A percentile compares a stretch with the other conserved stretches of the same genome.
Evolutionary conservation across 1,140 invertebrate genomes (phyloP).

Genomic region (Vollenhovia emeryi): DNA sequence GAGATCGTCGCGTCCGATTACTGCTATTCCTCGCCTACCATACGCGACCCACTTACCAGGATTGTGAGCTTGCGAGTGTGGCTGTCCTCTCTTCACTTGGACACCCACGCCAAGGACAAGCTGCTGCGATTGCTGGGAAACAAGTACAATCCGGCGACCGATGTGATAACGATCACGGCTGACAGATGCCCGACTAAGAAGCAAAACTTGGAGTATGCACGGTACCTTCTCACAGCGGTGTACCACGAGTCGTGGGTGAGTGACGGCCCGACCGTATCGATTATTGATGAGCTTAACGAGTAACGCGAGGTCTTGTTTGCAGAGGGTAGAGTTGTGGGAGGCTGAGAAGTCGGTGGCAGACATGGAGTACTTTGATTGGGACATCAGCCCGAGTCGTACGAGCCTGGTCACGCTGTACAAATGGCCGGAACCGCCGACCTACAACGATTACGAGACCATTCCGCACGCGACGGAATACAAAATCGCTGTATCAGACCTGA

Average conservation of each 20-base stretch:
- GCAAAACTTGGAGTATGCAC: conserved; percentile 97
- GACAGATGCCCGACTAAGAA: conserved; percentile 95
- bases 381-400: conserved; percentile 88
- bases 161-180: conserved; percentile 92
- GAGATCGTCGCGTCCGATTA: conserved; percentile 94
- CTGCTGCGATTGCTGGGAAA: conserved; percentile 93
- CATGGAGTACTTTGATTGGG: conserved; percentile 94
- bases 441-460: conserved; percentile 84
- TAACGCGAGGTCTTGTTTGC: not conserved
- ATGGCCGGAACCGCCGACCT: conserved; percentile 84
- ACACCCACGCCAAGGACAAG: conserved; percentile 96
- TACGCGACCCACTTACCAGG: conserved; percentile 94
- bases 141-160: conserved; percentile 92
- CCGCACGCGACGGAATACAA: conserved; percentile 88
- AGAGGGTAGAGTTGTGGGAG: conserved; percentile 95
- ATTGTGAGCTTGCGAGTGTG: conserved; percentile 93
- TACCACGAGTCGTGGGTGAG: conserved; percentile 95
- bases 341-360: conserved; percentile 91
- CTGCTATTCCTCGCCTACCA: conserved; percentile 94
- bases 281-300: not conserved
- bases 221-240: conserved; percentile 96
- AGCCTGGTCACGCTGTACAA: conserved; percentile 86
- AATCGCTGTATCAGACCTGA: conserved; percentile 88
- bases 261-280: not conserved
- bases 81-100: conserved; percentile 89